Base-by-base conservation (phyloP, 2,888 invertebrate genomes). In the Xylota segnis region DNA sequence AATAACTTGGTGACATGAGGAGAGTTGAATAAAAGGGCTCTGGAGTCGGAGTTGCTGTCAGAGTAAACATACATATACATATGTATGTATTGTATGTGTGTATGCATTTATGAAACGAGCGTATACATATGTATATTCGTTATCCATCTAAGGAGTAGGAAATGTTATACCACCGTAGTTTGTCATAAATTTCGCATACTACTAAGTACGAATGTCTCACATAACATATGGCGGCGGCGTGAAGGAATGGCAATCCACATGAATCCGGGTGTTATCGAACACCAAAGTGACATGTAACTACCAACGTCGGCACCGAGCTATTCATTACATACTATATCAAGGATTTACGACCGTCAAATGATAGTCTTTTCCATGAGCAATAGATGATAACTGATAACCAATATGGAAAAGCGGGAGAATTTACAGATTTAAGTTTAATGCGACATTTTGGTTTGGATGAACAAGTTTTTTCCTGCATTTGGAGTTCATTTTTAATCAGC, bases 321-420 rank as follows among this genome's bases (percentile, higher is more conserved):
- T 86, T 86, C 82, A 87, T 84, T 87, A 87, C 23, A 23, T 71
- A 82, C 70, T 59, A 72, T 65, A 77, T 86, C 77, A 86, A 68
- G 78, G 72, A 86, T 78, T 79, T 75, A 78, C 66, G 77, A 87
- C 84, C 84, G 78, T 87, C 82, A 87, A 87, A 87, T 86, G 78
- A 72, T 87, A 78, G 86, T 82, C 52, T 77, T 56, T 61, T 29
- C 32, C 61, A 59, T 83, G 47, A 66, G 66, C 63, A 34, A 50
- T 32, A 47, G 18, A 65, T 23, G 5, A 29, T 14, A 23, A 40
- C 10, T 23, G 16, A 4, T n/a, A 27, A 61, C 5, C 18, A 43
- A 27, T 40, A 23, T 45, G 18, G 65, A 50, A 34, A 50, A 5
- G 10, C 43, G 14, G n/a, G 6, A 4, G 14, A 43, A 5, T 7